Evolutionary conservation across 2,888 invertebrate species (phyloP), one percentile per base, ranked within the genome.

Genomic region (Asteroscopus sphinx): DNA sequence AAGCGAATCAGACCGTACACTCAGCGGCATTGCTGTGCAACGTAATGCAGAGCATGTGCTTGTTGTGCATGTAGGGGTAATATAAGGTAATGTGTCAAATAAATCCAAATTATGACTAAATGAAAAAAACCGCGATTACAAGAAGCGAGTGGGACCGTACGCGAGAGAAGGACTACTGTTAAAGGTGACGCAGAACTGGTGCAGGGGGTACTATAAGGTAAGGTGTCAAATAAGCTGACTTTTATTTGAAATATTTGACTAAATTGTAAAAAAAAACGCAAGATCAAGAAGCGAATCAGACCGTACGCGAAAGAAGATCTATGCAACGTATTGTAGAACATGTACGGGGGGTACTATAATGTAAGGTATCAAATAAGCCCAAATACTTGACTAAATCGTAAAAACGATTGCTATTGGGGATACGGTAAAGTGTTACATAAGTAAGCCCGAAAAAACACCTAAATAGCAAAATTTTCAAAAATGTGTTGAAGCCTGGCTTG

Each of bases 181-280:
- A 78, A 99, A 99, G 89, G 98, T 98, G 0, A 95, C 98, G 92
- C 98, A 99, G 88, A 98, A 98, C 86, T 96, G 99, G 95, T 98
- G 98, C 87, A n/a, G n/a, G n/a, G 99, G 99, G 5, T 98, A 98
- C 88, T 99, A 98, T 83, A 99, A 98, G 95, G 98, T 97, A 85
- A 73, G 55, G 33, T 12, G 2, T 33, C 5, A n/a, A 2, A 41
- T 8, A 11, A 15, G 1, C 17, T n/a, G n/a, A n/a, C n/a, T n/a
- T n/a, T n/a, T n/a, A n/a, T n/a, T n/a, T 4, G 3, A 4, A 16
- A 11, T 13, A 4, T 1, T 39, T 9, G 26, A 26, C 17, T 21
- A 21, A 4, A n/a, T n/a, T n/a, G n/a, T n/a, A n/a, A n/a, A 95
- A 92, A 79, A 66, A 65, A n/a, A 87, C 92, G 17, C 93, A 95